phyloP scores from a whole-genome alignment of 2,113 vertebrate genomes.

The Sakesphorus luctuosus region DNA sequence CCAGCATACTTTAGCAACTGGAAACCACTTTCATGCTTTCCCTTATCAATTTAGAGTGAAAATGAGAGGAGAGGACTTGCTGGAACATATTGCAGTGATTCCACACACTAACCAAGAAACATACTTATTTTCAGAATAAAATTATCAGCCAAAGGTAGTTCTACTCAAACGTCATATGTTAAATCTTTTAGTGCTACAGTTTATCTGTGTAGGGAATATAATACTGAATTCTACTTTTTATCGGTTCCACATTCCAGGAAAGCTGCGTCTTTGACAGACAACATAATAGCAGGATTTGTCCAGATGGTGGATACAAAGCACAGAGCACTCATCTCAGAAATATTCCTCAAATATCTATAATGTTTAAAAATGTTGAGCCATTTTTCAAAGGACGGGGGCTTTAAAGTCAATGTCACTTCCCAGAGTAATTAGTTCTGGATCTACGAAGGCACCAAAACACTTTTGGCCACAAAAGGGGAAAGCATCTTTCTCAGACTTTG shows the following conservation, averaged over 20 bases:
- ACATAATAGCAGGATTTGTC: background rate
- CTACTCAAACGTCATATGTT: background rate
- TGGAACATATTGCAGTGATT: background rate
- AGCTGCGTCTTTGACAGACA: background rate
- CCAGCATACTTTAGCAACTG: background rate
- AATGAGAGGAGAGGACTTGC: background rate
- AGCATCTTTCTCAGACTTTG: background rate
- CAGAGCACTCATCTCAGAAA: background rate
- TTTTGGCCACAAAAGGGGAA: background rate
- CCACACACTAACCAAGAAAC: background rate
- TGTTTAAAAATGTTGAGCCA: background rate
- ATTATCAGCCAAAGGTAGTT: background rate
- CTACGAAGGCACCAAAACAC: background rate
- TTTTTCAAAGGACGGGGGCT: background rate
- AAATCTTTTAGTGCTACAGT: background rate
- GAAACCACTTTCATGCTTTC: background rate
- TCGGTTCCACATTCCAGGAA: background rate
- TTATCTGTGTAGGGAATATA: background rate
- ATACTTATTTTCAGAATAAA: background rate
- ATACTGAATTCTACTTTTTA: background rate
- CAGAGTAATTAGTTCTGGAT: background rate
- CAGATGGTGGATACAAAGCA: background rate
- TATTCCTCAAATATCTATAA: background rate
- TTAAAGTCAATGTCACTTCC: background rate
- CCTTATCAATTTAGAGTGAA: background rate